A percentile compares a stretch with the other conserved stretches of the same genome.
phyloP scores from a whole-genome alignment of 2,113 vertebrate species.

The Cyanocitta stelleri region DNA sequence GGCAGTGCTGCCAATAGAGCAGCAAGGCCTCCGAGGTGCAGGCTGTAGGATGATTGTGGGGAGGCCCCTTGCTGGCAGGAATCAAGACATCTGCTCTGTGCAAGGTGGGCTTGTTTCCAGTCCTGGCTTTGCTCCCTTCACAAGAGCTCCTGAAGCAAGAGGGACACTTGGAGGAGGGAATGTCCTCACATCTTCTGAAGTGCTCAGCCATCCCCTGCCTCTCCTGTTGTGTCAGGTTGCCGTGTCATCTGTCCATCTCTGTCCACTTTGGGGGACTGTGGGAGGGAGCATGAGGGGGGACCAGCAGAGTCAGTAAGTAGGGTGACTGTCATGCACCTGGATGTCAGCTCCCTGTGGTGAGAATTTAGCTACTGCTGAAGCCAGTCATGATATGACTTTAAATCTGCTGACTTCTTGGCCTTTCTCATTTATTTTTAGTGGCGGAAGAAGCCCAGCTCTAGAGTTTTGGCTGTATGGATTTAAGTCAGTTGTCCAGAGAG shows the following conservation, averaged over 20 bases:
- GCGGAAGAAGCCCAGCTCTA: not conserved
- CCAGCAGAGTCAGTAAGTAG: not conserved
- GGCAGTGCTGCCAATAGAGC: not conserved
- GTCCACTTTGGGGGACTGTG: not conserved
- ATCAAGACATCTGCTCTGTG: not conserved
- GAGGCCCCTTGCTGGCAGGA: not conserved
- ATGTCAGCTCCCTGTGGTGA: not conserved
- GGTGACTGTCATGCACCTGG: not conserved
- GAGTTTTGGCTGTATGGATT: not conserved
- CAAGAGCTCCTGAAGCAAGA: not conserved
- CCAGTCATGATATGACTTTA: not conserved
- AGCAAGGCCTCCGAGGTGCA: not conserved
- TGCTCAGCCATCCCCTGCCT: not conserved
- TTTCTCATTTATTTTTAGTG: conserved; percentile 31
- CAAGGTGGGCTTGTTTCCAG: not conserved
- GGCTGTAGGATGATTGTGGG: not conserved
- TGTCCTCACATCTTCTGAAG: not conserved
- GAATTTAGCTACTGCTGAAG: not conserved
- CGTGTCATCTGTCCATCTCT: rapidly evolving
- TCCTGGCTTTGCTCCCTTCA: not conserved
- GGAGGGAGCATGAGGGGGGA: not conserved
- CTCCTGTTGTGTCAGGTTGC: not conserved
- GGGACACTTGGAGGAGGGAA: not conserved
- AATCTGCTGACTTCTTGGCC: not conserved
- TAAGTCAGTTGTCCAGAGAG: not conserved